Conservation (phyloP, 2,113 vertebrate genomes). For the Marcusenius ussheri region DNA sequence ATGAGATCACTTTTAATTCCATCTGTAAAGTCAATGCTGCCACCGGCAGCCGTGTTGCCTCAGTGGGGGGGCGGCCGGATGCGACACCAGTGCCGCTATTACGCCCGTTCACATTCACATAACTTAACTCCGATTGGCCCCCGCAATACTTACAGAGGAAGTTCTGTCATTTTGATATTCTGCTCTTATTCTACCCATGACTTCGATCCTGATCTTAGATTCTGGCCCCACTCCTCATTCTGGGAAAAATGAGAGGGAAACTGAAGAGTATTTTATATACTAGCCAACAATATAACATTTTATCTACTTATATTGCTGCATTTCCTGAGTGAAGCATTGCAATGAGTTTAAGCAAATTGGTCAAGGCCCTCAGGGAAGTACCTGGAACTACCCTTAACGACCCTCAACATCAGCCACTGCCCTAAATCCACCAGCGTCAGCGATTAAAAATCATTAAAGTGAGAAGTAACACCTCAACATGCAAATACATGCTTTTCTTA, state of each 20-base stretch:
- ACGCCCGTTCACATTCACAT: not conserved
- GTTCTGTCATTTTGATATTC: not conserved
- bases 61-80: not conserved
- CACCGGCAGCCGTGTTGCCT: not conserved
- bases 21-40: not conserved
- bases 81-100: not conserved
- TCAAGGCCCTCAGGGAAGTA: not conserved
- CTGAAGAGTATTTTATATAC: not conserved
- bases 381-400: not conserved
- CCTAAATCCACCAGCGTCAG: not conserved
- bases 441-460: not conserved
- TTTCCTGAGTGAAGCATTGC: not conserved
- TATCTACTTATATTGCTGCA: not conserved
- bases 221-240: not conserved
- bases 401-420: not conserved
- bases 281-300: not conserved
- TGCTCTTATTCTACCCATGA: not conserved
- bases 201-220: not conserved
- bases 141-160: not conserved
- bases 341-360: not conserved
- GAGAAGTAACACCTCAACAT: not conserved
- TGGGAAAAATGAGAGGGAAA: not conserved
- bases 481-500: not conserved
- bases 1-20: conserved; percentile 1
- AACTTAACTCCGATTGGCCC: not conserved